These are phyloP conservation scores for Hydractinia echinata DNA, from an alignment of 30 jellyfish, hydroid and myxozoan genomes.

Conservation along the genomic window DNA sequence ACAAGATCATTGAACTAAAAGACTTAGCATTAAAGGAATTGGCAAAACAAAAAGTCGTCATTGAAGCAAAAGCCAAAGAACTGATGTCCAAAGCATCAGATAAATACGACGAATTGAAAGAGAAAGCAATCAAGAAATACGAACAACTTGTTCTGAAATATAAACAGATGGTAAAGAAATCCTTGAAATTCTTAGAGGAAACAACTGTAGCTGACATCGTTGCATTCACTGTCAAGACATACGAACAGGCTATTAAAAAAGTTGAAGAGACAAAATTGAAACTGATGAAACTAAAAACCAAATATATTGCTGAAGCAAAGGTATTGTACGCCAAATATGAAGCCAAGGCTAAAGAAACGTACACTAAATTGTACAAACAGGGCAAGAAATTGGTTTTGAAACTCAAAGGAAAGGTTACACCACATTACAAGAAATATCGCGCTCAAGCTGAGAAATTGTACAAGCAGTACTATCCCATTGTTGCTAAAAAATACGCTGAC, in stretches of 20 bases:
- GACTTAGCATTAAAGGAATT: constrained; percentile 20
- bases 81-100: constrained; percentile 17
- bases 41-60: not conserved
- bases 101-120: constrained; percentile 20
- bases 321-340: constrained; percentile 22
- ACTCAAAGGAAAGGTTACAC: constrained; percentile 1
- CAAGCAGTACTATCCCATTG: constrained; percentile 15
- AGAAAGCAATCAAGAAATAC: not conserved
- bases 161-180: constrained; percentile 28
- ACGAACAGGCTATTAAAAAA: constrained; percentile 13
- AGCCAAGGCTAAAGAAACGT: constrained; percentile 19
- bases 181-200: constrained; percentile 47
- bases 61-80: not conserved
- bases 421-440: constrained; percentile 12
- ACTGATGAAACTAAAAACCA: constrained; percentile 3
- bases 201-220: constrained; percentile 81
- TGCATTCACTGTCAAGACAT: constrained; percentile 24
- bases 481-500: not conserved
- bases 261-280: constrained; percentile 16
- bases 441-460: constrained; percentile 9
- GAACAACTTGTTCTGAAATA: constrained; percentile 1
- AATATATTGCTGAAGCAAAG: constrained; percentile 23
- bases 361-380: constrained; percentile 31
- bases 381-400: not conserved
- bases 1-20: not conserved